A percentile compares a stretch with the other conserved stretches of the same genome.
Conservation (phyloP, 2,888 invertebrate genomes). For the Aspidapion aeneum region DNA sequence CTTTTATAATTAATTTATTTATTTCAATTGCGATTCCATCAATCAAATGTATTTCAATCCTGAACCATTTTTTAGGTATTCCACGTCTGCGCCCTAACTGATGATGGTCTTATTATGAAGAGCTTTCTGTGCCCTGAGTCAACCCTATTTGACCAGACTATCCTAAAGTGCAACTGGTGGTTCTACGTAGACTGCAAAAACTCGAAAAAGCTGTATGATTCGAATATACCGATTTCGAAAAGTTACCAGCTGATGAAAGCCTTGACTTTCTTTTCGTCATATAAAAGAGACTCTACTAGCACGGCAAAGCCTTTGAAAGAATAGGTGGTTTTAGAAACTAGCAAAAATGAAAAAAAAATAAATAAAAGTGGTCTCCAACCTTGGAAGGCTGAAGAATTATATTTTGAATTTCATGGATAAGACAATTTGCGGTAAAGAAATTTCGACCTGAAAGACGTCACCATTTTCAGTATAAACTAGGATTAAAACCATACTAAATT, state of each 20-base stretch:
- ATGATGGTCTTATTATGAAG: constrained; percentile 86
- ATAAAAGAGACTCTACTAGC: constrained; percentile 59
- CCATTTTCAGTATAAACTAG: too few species aligned
- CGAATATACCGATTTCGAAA: constrained; percentile 87
- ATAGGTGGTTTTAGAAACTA: not conserved
- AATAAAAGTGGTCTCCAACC: too few species aligned
- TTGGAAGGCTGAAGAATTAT: too few species aligned
- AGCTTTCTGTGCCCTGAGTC: constrained; percentile 90
- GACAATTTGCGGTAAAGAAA: too few species aligned
- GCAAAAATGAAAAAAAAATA: too few species aligned
- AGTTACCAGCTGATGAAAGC: constrained; percentile 91
- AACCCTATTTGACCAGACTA: constrained; percentile 86
- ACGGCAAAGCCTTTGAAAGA: constrained; percentile 12
- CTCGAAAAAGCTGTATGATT: constrained; percentile 77
- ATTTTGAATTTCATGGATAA: too few species aligned
- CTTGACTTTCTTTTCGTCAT: constrained; percentile 82
- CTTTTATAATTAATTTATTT: too few species aligned
- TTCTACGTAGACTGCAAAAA: constrained; percentile 88
- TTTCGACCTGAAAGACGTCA: too few species aligned
- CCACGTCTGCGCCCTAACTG: constrained; percentile 86
- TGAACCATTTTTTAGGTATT: constrained; percentile 63
- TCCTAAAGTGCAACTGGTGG: constrained; percentile 93
- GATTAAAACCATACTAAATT: too few species aligned
- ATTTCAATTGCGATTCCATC: too few species aligned
- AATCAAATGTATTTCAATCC: not conserved